Percentiles rank a stretch among this genome's conserved stretches.
Conservation (phyloP, 30 jellyfish, hydroid and myxozoan genomes). For the Hydractinia symbiolongicarpus region DNA sequence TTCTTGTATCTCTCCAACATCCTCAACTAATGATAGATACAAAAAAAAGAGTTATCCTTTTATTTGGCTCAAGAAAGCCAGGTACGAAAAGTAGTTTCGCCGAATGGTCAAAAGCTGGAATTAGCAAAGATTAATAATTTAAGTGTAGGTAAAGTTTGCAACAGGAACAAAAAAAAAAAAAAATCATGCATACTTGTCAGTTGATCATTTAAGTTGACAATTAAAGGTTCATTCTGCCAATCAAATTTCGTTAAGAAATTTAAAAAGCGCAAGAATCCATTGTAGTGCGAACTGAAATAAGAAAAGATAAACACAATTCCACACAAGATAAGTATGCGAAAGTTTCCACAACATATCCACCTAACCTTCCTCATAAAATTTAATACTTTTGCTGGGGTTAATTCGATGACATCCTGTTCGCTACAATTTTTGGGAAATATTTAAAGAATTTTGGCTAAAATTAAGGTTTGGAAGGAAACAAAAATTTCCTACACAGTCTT, state of each 20-base stretch:
- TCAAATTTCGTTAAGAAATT: slow-evolving; percentile 45
- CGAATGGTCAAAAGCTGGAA: background rate
- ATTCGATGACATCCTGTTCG: too few relatives aligned
- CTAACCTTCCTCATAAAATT: background rate
- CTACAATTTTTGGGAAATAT: too few relatives aligned
- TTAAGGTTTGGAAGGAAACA: too few relatives aligned
- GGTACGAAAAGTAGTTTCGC: background rate
- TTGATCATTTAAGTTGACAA: slow-evolving; percentile 57
- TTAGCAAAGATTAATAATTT: background rate
- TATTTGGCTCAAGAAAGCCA: background rate
- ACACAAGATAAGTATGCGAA: background rate
- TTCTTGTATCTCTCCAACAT: slow-evolving; percentile 47
- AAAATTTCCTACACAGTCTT: too few relatives aligned
- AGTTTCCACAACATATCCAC: background rate
- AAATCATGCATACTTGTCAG: slow-evolving; percentile 38
- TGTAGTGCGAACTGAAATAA: slow-evolving; percentile 52
- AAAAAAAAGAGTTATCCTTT: background rate
- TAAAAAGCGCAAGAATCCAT: slow-evolving; percentile 70
- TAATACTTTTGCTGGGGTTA: background rate
- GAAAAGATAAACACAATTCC: background rate
- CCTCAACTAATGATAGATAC: slow-evolving; percentile 38
- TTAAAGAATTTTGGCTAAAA: too few relatives aligned
- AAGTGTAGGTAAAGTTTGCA: background rate
- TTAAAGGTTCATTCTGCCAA: slow-evolving; percentile 71
- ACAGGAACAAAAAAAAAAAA: background rate